Evolutionary conservation across 2,797 vertebrate species (phyloP).

Genomic region (Rhinichthys osculus): DNA sequence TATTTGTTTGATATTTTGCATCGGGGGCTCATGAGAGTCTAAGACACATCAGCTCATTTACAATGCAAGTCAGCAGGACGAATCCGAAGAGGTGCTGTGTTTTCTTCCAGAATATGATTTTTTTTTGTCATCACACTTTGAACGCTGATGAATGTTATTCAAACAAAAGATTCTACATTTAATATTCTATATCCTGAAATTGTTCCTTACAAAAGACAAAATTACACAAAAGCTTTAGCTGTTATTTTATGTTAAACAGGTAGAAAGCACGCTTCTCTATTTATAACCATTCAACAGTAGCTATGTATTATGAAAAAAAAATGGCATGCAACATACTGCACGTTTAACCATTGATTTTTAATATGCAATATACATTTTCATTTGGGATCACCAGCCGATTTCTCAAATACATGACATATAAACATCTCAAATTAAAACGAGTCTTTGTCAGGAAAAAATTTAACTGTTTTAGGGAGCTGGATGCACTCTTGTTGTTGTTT

Average conservation of each 20-base stretch:
- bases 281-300: background rate
- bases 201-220: background rate
- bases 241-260: background rate
- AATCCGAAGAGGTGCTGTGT: background rate
- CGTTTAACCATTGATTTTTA: background rate
- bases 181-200: background rate
- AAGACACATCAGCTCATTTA: constrained; percentile 8
- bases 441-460: background rate
- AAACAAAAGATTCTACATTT: background rate
- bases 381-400: background rate
- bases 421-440: background rate
- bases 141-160: constrained; percentile 12
- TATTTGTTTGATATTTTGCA: constrained; percentile 12
- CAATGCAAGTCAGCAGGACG: background rate
- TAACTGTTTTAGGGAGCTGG: background rate
- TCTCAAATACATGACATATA: background rate
- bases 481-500: background rate
- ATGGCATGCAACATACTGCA: too few relatives aligned
- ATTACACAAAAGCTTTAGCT: background rate
- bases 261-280: background rate
- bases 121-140: constrained; percentile 6
- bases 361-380: background rate
- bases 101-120: background rate
- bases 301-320: background rate
- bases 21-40: background rate